These are phyloP conservation scores for Prosopocoilus inquinatus DNA, from an alignment of 2,888 invertebrate genomes.

Conservation along the genomic window DNA sequence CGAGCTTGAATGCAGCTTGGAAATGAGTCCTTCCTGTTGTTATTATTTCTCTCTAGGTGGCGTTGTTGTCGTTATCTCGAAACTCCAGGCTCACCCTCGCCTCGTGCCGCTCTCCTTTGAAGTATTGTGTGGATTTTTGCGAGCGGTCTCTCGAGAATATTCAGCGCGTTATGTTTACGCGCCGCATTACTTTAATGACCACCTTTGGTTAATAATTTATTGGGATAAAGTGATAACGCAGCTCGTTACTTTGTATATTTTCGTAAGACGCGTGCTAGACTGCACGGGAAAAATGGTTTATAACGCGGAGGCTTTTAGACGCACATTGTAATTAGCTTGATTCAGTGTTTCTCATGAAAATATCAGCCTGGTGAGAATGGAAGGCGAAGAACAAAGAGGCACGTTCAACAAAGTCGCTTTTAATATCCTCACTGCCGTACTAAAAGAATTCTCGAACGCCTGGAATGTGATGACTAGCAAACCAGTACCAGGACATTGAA, in stretches of 20 bases:
- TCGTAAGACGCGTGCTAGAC: too few species aligned
- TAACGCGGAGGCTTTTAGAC: too few species aligned
- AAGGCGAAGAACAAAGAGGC: too few species aligned
- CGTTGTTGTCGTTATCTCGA: slow-evolving; percentile 37
- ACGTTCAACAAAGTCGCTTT: too few species aligned
- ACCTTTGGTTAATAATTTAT: slow-evolving; percentile 15
- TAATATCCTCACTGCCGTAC: too few species aligned
- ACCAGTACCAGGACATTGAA: too few species aligned
- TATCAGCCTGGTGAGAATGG: too few species aligned
- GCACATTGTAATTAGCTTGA: too few species aligned
- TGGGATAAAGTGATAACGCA: slow-evolving; percentile 7
- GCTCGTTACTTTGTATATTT: not conserved
- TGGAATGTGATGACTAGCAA: too few species aligned
- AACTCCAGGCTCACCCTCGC: slow-evolving; percentile 38
- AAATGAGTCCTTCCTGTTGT: slow-evolving; percentile 23
- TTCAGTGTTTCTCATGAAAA: too few species aligned
- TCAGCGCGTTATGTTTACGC: slow-evolving; percentile 14
- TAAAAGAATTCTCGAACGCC: too few species aligned
- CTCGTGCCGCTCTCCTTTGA: slow-evolving; percentile 37
- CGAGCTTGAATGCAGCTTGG: slow-evolving; percentile 1
- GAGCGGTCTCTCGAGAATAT: slow-evolving; percentile 19
- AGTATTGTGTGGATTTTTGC: slow-evolving; percentile 35
- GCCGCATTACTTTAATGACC: slow-evolving; percentile 15
- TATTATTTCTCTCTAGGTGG: slow-evolving; percentile 39
- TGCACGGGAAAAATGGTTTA: too few species aligned